Percentiles rank a stretch among this genome's conserved stretches.
These are phyloP conservation scores for Brenthis hecate DNA, from an alignment of 2,888 invertebrate genomes.

Conservation along the genomic window DNA sequence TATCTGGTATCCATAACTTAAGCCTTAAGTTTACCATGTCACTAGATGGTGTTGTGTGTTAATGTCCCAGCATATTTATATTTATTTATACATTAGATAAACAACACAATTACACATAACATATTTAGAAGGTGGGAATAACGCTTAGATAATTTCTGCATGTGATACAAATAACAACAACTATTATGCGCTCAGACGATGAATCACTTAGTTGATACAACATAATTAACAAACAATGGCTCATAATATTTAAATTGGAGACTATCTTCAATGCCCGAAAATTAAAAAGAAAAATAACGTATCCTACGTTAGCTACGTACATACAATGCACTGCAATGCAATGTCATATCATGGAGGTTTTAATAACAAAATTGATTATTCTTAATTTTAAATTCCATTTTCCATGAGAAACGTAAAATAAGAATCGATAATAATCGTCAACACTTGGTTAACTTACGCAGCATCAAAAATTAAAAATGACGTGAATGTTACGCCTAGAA, in stretches of 20 bases:
- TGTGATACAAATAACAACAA: constrained; percentile 32
- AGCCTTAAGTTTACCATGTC: too few species aligned
- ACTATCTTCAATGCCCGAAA: constrained; percentile 22
- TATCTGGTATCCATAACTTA: too few species aligned
- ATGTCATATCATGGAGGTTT: too few species aligned
- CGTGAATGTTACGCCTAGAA: constrained; percentile 15
- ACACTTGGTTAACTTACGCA: neutral
- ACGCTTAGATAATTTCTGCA: constrained; percentile 19
- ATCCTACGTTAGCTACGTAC: too few species aligned
- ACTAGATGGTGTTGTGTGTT: too few species aligned
- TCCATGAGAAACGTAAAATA: neutral
- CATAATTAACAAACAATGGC: constrained; percentile 37
- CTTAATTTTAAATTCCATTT: neutral
- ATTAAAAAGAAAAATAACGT: neutral
- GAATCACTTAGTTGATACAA: constrained; percentile 36
- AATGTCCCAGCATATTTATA: too few species aligned
- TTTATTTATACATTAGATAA: constrained; percentile 9
- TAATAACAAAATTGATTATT: neutral
- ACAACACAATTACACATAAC: neutral
- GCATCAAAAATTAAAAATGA: constrained; percentile 12
- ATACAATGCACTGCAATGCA: too few species aligned
- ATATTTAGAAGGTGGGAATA: constrained; percentile 22
- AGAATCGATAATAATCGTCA: neutral
- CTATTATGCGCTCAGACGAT: constrained; percentile 37
- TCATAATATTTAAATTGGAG: constrained; percentile 16